These are phyloP conservation scores for Lasius platythorax DNA, from an alignment of 2,888 invertebrate species.

Conservation along the genomic window DNA sequence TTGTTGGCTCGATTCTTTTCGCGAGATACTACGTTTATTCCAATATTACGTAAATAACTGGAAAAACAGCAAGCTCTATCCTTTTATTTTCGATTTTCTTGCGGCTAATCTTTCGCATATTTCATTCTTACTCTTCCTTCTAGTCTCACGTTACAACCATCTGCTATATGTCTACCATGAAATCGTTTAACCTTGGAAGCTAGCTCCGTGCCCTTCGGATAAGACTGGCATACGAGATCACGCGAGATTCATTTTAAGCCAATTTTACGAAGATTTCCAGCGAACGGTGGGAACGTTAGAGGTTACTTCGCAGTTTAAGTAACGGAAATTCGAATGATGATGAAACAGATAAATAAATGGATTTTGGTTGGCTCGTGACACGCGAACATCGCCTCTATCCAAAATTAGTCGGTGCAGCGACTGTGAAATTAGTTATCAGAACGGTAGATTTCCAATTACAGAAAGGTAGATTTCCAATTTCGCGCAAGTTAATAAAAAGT, in stretches of 20 bases:
- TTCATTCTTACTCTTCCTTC: not conserved
- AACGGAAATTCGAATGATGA: slow-evolving; percentile 32
- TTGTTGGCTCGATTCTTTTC: not conserved
- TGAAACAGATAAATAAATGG: slow-evolving; percentile 40
- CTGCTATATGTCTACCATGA: slow-evolving; percentile 8
- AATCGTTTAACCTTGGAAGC: slow-evolving; percentile 54
- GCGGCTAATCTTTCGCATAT: not conserved
- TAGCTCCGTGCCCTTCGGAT: slow-evolving; percentile 7
- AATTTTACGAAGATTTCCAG: slow-evolving; percentile 51
- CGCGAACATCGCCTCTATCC: slow-evolving; percentile 10
- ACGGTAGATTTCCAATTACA: slow-evolving; percentile 3
- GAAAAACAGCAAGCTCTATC: not conserved
- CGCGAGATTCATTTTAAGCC: slow-evolving; percentile 43
- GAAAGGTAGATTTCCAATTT: slow-evolving; percentile 28
- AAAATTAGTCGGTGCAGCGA: not conserved
- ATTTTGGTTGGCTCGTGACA: slow-evolving; percentile 14
- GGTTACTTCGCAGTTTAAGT: slow-evolving; percentile 44
- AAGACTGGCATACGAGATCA: slow-evolving; percentile 42
- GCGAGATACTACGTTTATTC: not conserved
- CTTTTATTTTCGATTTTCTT: not conserved
- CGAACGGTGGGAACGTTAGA: slow-evolving; percentile 50
- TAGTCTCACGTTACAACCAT: not conserved
- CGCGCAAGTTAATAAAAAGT: not conserved
- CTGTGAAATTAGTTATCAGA: slow-evolving; percentile 23
- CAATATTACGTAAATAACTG: not conserved